Base-by-base conservation (phyloP, 1,140 invertebrate species). In the Aricia agestis region DNA sequence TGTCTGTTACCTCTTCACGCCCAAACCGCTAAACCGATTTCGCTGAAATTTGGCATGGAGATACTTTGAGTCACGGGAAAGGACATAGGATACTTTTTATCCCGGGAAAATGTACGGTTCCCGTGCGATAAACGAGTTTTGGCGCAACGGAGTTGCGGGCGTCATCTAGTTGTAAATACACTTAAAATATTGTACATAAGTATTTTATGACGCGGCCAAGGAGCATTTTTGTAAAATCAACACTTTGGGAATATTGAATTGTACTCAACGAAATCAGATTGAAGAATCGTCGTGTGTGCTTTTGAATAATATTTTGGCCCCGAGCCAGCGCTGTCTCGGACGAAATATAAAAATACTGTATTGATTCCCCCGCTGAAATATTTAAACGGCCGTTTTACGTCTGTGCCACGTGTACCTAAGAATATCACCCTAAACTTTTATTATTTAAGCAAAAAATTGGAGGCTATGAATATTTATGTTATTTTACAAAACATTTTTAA, bases 191-290 rank as follows among this genome's bases (percentile, higher is more conserved):
- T 13, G 45, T 52, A 52, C 45, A 52, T 13, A 13, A 52, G 45
- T 52, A 13, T 52, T 52, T 52, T 52, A 52, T 52, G 10, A 11
- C 4, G 45, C 45, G 13, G 36, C 36, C 1, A 36, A 36, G 36
- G 36, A 36, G 6, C 6, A 36, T 36, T 36, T 36, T 9, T 36
- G 36, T 36, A 52, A 63, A 2, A 63, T 25, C 18, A 63, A 63
- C 59, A 63, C 59, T 63, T 10, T 11, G 6, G 11, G 19, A 63
- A 25, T 52, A 63, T 63, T 19, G 59, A 63, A 63, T 63, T 63
- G 59, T 63, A 31, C 59, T 61, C 59, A 63, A 63, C 59, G 59
- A 63, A 63, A 63, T 63, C 59, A 63, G 19, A 25, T 63, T 25
- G 59, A 63, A 63, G 19, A 63, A 63, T 63, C 4, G 59, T 63